Evolutionary conservation across 2,888 invertebrate species (phyloP), one percentile per base, ranked within the genome.

Genomic region (Lysandra bellargus): DNA sequence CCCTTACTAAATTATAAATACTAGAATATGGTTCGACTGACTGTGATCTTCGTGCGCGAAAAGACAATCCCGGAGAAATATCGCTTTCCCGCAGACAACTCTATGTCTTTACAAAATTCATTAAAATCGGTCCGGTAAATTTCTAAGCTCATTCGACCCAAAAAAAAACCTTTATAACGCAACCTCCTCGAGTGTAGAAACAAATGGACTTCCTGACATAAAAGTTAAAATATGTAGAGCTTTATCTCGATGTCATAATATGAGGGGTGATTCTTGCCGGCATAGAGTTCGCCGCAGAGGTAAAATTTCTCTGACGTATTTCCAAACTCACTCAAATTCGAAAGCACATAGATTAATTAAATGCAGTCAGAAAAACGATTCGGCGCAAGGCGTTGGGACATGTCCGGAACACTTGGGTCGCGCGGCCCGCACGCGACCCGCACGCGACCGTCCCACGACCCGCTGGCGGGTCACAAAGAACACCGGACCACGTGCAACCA

Each of bases 281-380:
- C 57, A 57, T 17, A 57, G 17, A 57, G 17, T 14, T 53, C 57
- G 17, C 57, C 14, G 9, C 49, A 49, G 49, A 49, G 49, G 49
- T 9, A 57, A 57, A 57, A 57, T 17, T 17, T 17, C 57, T 57
- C 57, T 17, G 17, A 57, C 4, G 9, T 9, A 64, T 23, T 69
- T 33, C 5, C 69, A 14, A 33, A 69, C 1, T 69, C 33, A 69
- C 33, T 2, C 14, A n/a, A 73, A 72, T 37, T 78, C 73, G 30
- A 37, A 40, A 80, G 79, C 79, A 83, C 89, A 89, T 87, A 91
- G 89, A 91, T 90, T 92, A 93, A 93, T 93, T 92, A 91, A 92
- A 90, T 93, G 88, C 89, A 89, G 89, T 89, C 90, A 89, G 86
- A 87, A 90, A 91, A 91, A 91, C 89, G 86, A 88, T 87, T 89